Evolutionary conservation across 2,797 vertebrate species (phyloP), one percentile per base, ranked within the genome.

Genomic region (Chaetodon trifasciatus): DNA sequence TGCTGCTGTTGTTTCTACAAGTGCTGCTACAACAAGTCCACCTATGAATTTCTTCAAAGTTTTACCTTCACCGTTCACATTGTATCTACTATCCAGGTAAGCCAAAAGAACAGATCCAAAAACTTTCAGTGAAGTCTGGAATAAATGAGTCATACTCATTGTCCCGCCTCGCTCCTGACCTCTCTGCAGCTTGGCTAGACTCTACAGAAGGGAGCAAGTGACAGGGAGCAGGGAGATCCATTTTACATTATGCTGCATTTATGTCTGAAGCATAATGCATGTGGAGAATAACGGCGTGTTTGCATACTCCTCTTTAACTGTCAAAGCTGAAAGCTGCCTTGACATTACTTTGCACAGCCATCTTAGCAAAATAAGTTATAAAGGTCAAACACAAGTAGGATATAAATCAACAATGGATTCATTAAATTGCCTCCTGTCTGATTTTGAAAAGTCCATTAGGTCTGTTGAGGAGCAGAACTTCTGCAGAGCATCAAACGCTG

Each of bases 231-330:
- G 47, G 23, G 28, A 8, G 46, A 76, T 63, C 66, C 61, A 79
- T 71, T 81, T 75, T 13, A 63, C n/a, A 74, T 70, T 47, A 70
- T 63, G 49, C 73, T 70, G 70, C 60, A 67, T 79, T 77, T 77
- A 46, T 56, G 50, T 81, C 37, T 58, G 24, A 69, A 65, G 70
- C 37, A 37, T 9, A 62, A 42, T 46, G 11, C 23, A 10, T 44
- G 46, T 37, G 12, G 40, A 57, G 21, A 69, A 40, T 9, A 55
- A 21, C 3, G 28, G 8, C 4, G 9, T 53, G 65, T 58, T 69
- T 16, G 64, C 21, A 65, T 46, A 53, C 74, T 47, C 35, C 10
- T n/a, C 6, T 44, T 46, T 66, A 32, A 42, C 39, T 15, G 12
- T 12, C 47, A 61, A 40, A 39, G 28, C 28, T 55, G 24, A 70